phyloP scores from a whole-genome alignment of 2,797 vertebrate genomes.

The Echiichthys vipera region DNA sequence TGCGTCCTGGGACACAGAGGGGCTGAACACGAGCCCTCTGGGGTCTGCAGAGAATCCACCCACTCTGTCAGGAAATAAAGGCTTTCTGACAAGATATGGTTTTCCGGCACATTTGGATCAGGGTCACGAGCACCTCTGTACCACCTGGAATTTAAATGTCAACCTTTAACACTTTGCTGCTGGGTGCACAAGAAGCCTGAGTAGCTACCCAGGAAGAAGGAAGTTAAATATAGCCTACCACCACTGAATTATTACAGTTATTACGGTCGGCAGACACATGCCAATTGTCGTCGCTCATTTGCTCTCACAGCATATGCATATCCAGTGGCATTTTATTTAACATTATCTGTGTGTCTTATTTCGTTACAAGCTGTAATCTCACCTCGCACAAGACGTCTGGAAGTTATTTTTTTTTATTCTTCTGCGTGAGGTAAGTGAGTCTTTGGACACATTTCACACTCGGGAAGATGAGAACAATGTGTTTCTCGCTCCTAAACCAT shows the following conservation, averaged over 20 bases:
- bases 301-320: neutral
- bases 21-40: slow-evolving; percentile 14
- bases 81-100: slow-evolving; percentile 4
- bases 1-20: slow-evolving; percentile 20
- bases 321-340: neutral
- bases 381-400: neutral
- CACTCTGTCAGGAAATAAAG: slow-evolving; percentile 1
- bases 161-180: neutral
- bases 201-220: neutral
- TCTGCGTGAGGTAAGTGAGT: neutral
- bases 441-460: neutral
- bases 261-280: neutral
- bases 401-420: neutral
- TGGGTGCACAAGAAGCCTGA: neutral
- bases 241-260: neutral
- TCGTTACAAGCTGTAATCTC: neutral
- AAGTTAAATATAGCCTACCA: neutral
- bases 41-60: neutral
- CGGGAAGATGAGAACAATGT: slow-evolving; percentile 4
- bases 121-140: neutral
- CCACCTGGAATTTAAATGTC: neutral
- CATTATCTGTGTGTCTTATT: neutral
- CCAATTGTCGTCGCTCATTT: neutral
- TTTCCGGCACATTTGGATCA: slow-evolving; percentile 12
- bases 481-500: neutral